Conservation (phyloP, 2,113 vertebrate species). For the Rhineura floridana region DNA sequence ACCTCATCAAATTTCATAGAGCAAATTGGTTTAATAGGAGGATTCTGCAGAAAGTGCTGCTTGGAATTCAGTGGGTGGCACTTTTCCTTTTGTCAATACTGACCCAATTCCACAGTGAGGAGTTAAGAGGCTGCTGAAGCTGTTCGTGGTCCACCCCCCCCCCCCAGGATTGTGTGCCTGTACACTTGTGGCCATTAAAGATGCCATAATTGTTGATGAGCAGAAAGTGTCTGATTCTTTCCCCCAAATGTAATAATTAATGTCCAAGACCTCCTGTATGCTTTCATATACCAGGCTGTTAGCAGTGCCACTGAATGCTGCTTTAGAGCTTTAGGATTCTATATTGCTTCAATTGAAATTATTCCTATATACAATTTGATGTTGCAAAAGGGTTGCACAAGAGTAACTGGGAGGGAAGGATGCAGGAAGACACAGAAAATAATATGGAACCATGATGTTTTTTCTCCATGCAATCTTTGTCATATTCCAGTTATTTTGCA, state of each 20-base stretch:
- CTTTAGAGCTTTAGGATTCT: neutral
- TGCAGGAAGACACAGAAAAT: neutral
- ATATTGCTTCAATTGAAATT: neutral
- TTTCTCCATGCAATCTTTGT: neutral
- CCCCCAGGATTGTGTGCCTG: neutral
- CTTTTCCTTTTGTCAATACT: slow-evolving; percentile 25
- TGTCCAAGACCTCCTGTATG: neutral
- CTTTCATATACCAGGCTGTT: neutral
- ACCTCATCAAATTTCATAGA: neutral
- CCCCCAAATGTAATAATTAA: neutral
- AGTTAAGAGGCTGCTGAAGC: neutral
- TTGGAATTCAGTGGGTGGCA: neutral
- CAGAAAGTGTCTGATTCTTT: neutral
- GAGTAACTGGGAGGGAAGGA: neutral
- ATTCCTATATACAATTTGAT: neutral
- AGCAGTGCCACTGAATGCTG: neutral
- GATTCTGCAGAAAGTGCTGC: neutral
- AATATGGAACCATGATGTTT: neutral
- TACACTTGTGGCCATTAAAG: rapidly evolving
- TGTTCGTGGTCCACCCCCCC: neutral
- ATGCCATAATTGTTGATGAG: neutral
- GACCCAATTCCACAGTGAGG: slow-evolving; percentile 8
- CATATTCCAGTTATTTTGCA: neutral
- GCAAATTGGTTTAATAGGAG: slow-evolving; percentile 14
- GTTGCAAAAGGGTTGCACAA: neutral